A percentile compares a stretch with the other conserved stretches of the same genome.
These are phyloP conservation scores for Halichoerus grypus DNA, from an alignment of 2,113 vertebrate genomes.

Conservation along the genomic window DNA sequence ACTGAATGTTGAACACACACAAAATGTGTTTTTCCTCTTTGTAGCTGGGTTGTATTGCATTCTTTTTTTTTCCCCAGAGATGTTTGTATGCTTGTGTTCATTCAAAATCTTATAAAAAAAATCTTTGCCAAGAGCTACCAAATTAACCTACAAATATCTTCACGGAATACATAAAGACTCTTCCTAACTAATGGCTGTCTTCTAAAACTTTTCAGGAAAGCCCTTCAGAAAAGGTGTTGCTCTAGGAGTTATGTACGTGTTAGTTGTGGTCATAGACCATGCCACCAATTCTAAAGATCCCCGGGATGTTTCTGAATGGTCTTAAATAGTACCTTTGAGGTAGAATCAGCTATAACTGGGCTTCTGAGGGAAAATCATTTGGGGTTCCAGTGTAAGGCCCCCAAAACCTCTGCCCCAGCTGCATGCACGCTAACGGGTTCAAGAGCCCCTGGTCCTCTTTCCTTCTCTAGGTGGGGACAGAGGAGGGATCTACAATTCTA, in stretches of 20 bases:
- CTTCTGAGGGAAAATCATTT: not conserved
- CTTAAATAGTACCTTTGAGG: not conserved
- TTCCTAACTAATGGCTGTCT: not conserved
- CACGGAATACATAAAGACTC: not conserved
- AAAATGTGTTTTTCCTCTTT: not conserved
- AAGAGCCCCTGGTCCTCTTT: not conserved
- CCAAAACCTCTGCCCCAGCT: not conserved
- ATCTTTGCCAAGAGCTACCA: not conserved
- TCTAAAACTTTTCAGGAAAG: not conserved
- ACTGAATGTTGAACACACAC: not conserved
- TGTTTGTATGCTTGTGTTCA: not conserved
- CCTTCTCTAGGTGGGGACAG: no score
- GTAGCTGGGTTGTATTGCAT: not conserved
- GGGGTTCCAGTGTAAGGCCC: not conserved
- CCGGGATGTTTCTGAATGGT: not conserved
- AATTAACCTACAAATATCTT: not conserved
- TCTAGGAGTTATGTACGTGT: fast-evolving
- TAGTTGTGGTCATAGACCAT: not conserved
- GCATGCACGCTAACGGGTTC: fast-evolving
- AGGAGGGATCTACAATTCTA: not conserved
- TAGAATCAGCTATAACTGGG: not conserved
- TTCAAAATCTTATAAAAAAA: conserved; percentile 32
- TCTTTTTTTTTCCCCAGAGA: not conserved
- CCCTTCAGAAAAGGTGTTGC: not conserved
- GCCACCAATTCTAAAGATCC: not conserved